Evolutionary conservation across 2,797 vertebrate species (phyloP).

Genomic region (Enoplosus armatus): DNA sequence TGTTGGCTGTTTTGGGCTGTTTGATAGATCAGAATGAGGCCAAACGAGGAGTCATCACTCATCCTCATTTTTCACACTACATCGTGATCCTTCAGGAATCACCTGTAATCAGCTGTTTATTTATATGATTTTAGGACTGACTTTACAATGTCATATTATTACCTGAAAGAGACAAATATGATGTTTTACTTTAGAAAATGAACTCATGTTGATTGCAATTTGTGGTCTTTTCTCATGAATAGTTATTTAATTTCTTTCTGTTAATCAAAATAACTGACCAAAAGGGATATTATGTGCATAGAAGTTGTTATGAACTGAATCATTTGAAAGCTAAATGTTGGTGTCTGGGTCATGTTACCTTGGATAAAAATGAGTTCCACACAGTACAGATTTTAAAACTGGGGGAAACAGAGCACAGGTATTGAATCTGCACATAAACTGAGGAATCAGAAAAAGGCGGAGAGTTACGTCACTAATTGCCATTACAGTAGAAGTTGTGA

Average conservation of each 20-base stretch:
- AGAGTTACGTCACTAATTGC: not conserved
- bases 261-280: not conserved
- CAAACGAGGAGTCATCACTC: not conserved
- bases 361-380: not conserved
- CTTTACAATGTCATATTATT: not conserved
- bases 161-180: not conserved
- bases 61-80: not conserved
- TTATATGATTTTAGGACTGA: not conserved
- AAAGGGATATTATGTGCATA: not conserved
- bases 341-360: not conserved
- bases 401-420: not conserved
- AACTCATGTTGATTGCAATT: not conserved
- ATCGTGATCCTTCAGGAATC: not conserved
- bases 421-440: not conserved
- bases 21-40: slow-evolving; percentile 38
- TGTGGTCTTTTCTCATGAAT: not conserved
- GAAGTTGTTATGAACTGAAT: not conserved
- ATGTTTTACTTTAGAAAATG: not conserved
- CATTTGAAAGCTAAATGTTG: not conserved
- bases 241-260: not conserved
- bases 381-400: not conserved
- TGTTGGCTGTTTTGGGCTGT: slow-evolving; percentile 24
- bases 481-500: not conserved
- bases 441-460: not conserved
- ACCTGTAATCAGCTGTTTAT: not conserved